Percentiles rank a stretch among this genome's conserved stretches.
These are phyloP conservation scores for Muscicapa comitata DNA, from an alignment of 2,797 vertebrate species.

Conservation along the genomic window DNA sequence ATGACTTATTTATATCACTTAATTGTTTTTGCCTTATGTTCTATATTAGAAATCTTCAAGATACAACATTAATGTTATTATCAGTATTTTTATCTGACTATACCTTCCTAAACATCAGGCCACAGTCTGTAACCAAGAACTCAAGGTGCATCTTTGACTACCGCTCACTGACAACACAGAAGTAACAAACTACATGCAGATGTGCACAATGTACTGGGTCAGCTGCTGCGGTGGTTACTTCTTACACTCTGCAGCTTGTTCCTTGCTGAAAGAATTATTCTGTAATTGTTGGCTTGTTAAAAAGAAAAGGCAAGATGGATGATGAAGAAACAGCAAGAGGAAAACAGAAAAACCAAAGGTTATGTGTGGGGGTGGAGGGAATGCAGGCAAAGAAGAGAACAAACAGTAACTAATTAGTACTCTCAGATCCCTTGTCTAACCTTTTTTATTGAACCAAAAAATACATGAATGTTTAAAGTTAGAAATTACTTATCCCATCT, in stretches of 20 bases:
- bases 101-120: not conserved
- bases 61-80: not conserved
- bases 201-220: not conserved
- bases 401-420: conserved; percentile 29
- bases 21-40: not conserved
- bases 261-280: not conserved
- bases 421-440: not conserved
- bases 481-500: conserved; percentile 35
- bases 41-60: not conserved
- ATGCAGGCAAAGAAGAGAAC: not conserved
- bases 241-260: not conserved
- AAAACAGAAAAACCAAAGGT: not conserved
- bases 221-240: not conserved
- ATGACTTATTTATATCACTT: not conserved
- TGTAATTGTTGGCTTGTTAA: not conserved
- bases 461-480: not conserved
- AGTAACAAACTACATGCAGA: not conserved
- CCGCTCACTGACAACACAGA: not conserved
- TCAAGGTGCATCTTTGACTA: not conserved
- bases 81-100: not conserved
- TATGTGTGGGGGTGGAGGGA: not conserved
- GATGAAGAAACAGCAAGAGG: not conserved
- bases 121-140: not conserved
- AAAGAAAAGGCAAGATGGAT: not conserved
- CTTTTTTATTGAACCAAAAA: not conserved